Evolutionary conservation across 2,888 invertebrate genomes (phyloP), one percentile per base, ranked within the genome.

Genomic region (Leptodirus hochenwartii): DNA sequence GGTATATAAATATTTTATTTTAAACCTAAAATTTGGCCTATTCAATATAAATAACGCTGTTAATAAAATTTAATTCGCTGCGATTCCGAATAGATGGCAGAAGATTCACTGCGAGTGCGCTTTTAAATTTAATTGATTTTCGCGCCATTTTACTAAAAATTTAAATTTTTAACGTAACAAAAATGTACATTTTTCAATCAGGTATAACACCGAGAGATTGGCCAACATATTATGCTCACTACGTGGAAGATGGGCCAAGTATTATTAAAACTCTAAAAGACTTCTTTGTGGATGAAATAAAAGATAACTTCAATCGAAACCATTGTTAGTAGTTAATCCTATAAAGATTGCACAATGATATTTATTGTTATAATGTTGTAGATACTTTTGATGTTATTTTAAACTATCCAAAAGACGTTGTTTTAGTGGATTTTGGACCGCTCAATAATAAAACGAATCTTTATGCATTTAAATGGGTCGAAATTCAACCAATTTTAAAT

Each of bases 131-230:
- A n/a, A n/a, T n/a, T n/a, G n/a, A n/a, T n/a, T n/a, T n/a, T n/a
- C n/a, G n/a, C n/a, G n/a, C n/a, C n/a, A n/a, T n/a, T n/a, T n/a
- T n/a, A n/a, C n/a, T n/a, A n/a, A n/a, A n/a, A n/a, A n/a, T n/a
- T n/a, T 27, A 10, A 16, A 30, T 15, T 25, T 22, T 12, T 8
- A 6, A 17, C 17, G 17, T 10, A 15, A 22, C 13, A 10, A 17
- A 23, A 12, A 24, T 22, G 16, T 23, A 13, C 12, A 12, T 26
- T 15, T 16, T 31, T 27, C 22, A 39, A 38, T 15, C 31, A 43
- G 48, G 48, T 17, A 53, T 54, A 15, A 51, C 51, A 14, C 48
- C 52, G 4, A 44, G 53, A 34, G 54, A 54, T 38, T 54, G 53
- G 53, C 54, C 53, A 4, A 49, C 49, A 22, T 54, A 40, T 38